Conservation (phyloP, 2,113 vertebrate genomes). For the Pseudonaja textilis region DNA sequence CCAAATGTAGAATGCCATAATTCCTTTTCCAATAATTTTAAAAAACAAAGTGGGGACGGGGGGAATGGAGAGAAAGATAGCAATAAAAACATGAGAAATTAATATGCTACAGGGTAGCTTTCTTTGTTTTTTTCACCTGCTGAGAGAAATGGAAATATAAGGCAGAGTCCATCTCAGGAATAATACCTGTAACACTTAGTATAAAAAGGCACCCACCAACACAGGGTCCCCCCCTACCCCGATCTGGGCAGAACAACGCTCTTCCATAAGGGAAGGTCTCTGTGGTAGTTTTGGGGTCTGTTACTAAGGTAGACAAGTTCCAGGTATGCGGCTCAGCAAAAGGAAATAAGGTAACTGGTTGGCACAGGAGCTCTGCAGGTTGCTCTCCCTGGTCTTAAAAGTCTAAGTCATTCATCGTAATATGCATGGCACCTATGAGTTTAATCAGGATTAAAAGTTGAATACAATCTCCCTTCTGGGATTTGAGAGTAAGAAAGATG, state of each 20-base stretch:
- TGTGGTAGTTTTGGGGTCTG: conserved; percentile 37
- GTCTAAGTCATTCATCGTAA: conserved; percentile 28
- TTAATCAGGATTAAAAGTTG: background rate
- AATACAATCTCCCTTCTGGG: conserved; percentile 50
- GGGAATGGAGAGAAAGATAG: conserved; percentile 50
- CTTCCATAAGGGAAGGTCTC: conserved; percentile 20
- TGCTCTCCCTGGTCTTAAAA: conserved; percentile 32
- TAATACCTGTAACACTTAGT: conserved; percentile 61
- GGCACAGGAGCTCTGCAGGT: conserved; percentile 43
- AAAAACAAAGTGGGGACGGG: conserved; percentile 46
- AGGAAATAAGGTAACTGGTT: conserved; percentile 20
- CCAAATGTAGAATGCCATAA: conserved; percentile 75
- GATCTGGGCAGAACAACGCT: background rate
- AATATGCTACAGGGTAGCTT: conserved; percentile 49
- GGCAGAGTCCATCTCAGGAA: conserved; percentile 55
- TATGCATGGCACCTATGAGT: conserved; percentile 1
- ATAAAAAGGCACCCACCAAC: conserved; percentile 64
- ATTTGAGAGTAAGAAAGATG: background rate
- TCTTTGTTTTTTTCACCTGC: conserved; percentile 64
- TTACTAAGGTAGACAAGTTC: conserved; percentile 44
- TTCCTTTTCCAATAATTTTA: conserved; percentile 66
- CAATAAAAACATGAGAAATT: conserved; percentile 50
- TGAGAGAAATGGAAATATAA: conserved; percentile 51
- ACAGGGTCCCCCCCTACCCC: conserved; percentile 12
- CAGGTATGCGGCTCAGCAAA: conserved; percentile 20